phyloP scores from a whole-genome alignment of 2,888 invertebrate genomes.

The Oscheius sp. region DNA sequence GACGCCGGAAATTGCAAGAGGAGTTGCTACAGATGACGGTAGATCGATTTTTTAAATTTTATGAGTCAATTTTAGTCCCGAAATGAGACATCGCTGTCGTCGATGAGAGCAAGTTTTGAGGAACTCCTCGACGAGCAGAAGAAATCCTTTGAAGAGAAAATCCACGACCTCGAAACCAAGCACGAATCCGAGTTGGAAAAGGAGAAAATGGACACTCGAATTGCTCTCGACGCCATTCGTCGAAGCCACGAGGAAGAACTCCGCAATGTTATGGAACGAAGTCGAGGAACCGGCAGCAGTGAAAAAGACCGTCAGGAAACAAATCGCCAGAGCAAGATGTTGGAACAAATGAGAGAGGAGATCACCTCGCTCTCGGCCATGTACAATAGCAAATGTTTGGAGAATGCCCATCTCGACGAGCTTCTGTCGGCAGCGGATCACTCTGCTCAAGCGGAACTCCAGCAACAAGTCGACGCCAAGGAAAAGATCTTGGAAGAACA shows the following conservation, averaged over 20 bases:
- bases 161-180: constrained; percentile 58
- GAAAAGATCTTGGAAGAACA: constrained; percentile 26
- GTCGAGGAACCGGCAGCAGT: neutral
- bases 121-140: constrained; percentile 62
- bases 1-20: constrained; percentile 61
- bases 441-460: constrained; percentile 20
- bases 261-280: constrained; percentile 48
- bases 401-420: constrained; percentile 71
- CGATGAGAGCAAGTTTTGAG: constrained; percentile 60
- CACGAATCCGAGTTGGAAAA: constrained; percentile 67
- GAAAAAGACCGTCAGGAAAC: constrained; percentile 37
- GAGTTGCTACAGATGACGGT: constrained; percentile 57
- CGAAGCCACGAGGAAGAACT: constrained; percentile 70
- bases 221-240: constrained; percentile 70
- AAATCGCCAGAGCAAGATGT: constrained; percentile 30
- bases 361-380: constrained; percentile 66
- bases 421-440: constrained; percentile 41
- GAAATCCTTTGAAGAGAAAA: constrained; percentile 57
- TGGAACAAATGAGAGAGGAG: constrained; percentile 68
- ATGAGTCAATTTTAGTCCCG: constrained; percentile 40
- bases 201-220: constrained; percentile 68
- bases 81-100: constrained; percentile 57
- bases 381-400: constrained; percentile 72
- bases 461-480: constrained; percentile 22
- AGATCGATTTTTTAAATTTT: neutral